Evolutionary conservation across 2,797 vertebrate genomes (phyloP).

Genomic region (Gila robusta): DNA sequence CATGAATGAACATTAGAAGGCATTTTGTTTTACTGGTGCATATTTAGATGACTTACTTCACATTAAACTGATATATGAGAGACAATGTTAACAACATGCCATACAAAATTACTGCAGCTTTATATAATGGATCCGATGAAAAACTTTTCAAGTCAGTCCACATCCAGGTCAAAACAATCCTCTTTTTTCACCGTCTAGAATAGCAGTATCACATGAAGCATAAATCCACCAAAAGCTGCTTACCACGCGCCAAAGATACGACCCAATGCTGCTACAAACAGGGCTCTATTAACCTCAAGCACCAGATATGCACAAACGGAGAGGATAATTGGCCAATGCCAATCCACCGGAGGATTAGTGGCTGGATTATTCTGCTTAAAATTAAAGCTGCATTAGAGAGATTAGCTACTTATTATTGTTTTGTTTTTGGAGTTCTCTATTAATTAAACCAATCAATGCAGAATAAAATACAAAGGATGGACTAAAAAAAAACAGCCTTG

Average conservation of each 20-base stretch:
- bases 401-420: conserved; percentile 1
- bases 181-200: conserved; percentile 32
- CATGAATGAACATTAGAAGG: neutral
- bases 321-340: neutral
- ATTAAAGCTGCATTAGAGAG: conserved; percentile 12
- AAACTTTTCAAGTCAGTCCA: neutral
- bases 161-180: neutral
- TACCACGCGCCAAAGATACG: conserved; percentile 68
- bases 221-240: conserved; percentile 76
- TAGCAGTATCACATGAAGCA: conserved; percentile 73
- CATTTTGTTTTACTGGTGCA: neutral
- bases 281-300: conserved; percentile 72
- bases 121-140: neutral
- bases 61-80: neutral
- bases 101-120: neutral
- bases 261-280: conserved; percentile 70
- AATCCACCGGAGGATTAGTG: neutral
- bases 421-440: neutral
- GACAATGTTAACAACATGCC: neutral
- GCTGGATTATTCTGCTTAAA: neutral
- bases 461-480: neutral
- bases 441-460: neutral
- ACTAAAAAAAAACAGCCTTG: neutral
- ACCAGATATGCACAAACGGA: conserved; percentile 71
- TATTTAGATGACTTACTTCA: neutral